phyloP scores from a whole-genome alignment of 2,113 vertebrate genomes.

The Onychorhynchus coronatus region DNA sequence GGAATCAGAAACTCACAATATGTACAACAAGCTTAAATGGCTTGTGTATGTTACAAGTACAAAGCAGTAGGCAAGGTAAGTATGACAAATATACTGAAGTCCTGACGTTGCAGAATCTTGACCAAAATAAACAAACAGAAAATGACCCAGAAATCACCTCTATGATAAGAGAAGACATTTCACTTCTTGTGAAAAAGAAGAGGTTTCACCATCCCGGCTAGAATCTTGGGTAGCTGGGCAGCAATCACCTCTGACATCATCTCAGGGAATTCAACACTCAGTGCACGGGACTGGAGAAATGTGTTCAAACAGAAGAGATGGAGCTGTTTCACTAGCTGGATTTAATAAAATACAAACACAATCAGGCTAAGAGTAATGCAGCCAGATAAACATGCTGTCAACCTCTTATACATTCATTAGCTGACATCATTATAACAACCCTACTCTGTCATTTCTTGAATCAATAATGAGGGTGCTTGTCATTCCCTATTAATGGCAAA shows the following conservation, averaged over 20 bases:
- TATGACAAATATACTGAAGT: constrained; percentile 50
- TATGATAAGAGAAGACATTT: constrained; percentile 59
- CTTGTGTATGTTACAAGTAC: constrained; percentile 61
- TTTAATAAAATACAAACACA: constrained; percentile 51
- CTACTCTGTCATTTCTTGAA: neutral
- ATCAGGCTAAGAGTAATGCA: neutral
- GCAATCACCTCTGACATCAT: constrained; percentile 99
- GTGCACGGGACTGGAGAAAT: constrained; percentile 91
- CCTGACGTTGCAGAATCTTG: constrained; percentile 44
- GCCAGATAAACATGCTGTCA: neutral
- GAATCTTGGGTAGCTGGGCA: constrained; percentile 94
- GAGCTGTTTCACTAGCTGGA: constrained; percentile 94
- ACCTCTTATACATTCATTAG: neutral
- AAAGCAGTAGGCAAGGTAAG: constrained; percentile 49
- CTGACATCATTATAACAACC: neutral
- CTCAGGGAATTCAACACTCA: constrained; percentile 96
- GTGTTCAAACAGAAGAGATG: constrained; percentile 96
- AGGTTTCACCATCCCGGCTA: constrained; percentile 97
- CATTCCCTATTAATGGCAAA: neutral
- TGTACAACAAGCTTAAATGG: constrained; percentile 55
- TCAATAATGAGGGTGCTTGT: neutral
- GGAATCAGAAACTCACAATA: constrained; percentile 46
- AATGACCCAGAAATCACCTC: constrained; percentile 36
- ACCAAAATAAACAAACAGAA: constrained; percentile 43
- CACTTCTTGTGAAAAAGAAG: constrained; percentile 96